Conservation (phyloP, 2,113 vertebrate species). For the Aspiorhynchus laticeps region DNA sequence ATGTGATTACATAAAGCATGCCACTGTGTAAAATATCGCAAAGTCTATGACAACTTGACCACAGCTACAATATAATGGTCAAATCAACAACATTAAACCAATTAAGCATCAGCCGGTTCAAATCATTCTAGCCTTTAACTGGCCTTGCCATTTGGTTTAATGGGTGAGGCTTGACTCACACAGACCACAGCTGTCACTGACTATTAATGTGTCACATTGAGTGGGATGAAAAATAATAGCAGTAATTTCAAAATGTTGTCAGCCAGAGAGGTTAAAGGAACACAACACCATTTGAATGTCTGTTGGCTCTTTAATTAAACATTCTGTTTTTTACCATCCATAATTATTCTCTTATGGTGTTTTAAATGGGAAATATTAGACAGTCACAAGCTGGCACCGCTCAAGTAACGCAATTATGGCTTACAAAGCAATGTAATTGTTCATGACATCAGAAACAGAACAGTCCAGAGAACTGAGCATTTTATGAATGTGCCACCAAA, state of each 20-base stretch:
- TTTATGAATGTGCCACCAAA: background rate
- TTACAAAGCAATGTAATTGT: slow-evolving; percentile 30
- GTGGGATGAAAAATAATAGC: slow-evolving; percentile 22
- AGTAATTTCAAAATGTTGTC: slow-evolving; percentile 1
- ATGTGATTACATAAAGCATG: background rate
- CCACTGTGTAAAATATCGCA: background rate
- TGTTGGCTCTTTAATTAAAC: slow-evolving; percentile 19
- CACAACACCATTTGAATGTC: background rate
- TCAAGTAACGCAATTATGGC: background rate
- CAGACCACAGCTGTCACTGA: slow-evolving; percentile 36
- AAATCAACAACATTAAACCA: slow-evolving; percentile 33
- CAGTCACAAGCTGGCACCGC: slow-evolving; percentile 13
- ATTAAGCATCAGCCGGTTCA: background rate
- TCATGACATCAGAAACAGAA: slow-evolving; percentile 12
- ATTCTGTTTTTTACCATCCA: slow-evolving; percentile 18
- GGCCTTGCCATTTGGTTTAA: slow-evolving; percentile 18
- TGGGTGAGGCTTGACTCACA: background rate
- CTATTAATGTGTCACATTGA: slow-evolving; percentile 31
- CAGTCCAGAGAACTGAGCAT: background rate
- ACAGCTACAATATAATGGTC: slow-evolving; percentile 10
- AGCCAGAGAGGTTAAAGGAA: slow-evolving; percentile 24
- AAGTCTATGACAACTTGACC: background rate
- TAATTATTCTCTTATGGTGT: slow-evolving; percentile 29
- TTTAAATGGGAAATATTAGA: slow-evolving; percentile 28
- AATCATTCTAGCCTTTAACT: slow-evolving; percentile 21